phyloP scores from a whole-genome alignment of 2,888 invertebrate species.

The Epistrophella euchroma region DNA sequence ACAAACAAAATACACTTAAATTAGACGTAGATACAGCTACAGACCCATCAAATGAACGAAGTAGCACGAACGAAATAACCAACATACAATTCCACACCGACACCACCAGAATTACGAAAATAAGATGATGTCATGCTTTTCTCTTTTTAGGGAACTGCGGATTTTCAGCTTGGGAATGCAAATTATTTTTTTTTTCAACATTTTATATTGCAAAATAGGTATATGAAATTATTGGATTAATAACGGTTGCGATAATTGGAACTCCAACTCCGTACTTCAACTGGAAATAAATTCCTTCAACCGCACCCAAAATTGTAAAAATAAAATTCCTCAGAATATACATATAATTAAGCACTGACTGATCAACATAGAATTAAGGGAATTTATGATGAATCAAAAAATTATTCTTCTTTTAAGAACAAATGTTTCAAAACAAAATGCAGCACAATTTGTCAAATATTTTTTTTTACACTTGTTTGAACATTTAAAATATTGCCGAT shows the following conservation, averaged over 20 bases:
- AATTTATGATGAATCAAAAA: neutral
- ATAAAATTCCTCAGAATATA: neutral
- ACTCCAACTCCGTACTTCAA: neutral
- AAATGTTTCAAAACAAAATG: conserved; percentile 43
- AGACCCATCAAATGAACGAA: conserved; percentile 42
- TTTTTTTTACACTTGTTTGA: neutral
- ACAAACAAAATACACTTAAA: conserved; percentile 59
- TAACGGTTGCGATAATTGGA: conserved; percentile 30
- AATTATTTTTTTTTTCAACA: conserved; percentile 26
- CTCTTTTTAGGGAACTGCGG: conserved; percentile 26
- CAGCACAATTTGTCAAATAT: conserved; percentile 15
- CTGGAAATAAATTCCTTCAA: conserved; percentile 14
- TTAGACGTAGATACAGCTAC: conserved; percentile 20
- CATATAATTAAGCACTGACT: conserved; percentile 13
- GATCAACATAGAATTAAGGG: neutral
- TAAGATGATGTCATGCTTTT: conserved; percentile 72
- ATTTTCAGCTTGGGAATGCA: conserved; percentile 34
- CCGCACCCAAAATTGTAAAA: conserved; percentile 25
- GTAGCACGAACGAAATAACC: conserved; percentile 28
- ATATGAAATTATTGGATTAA: conserved; percentile 27
- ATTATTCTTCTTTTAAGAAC: conserved; percentile 26
- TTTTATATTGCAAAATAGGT: neutral
- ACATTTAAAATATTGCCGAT: neutral
- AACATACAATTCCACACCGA: conserved; percentile 47
- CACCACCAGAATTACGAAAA: conserved; percentile 40